Evolutionary conservation across 2,888 invertebrate genomes (phyloP).

Genomic region (Nemotelus nigrinus): DNA sequence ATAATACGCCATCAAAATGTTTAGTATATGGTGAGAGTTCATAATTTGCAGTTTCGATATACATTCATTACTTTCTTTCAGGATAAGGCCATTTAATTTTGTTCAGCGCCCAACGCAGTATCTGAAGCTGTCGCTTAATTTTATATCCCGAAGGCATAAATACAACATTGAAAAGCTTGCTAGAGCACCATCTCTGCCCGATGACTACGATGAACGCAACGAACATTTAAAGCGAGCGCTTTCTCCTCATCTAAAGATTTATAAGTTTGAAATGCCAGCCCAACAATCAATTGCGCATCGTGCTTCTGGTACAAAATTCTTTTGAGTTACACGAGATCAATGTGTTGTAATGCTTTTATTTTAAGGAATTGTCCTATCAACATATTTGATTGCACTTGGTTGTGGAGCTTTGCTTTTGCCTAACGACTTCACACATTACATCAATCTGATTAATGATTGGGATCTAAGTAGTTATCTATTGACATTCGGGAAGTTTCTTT

Average conservation of each 20-base stretch:
- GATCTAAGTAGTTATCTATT: slow-evolving; percentile 7
- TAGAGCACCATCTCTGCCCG: background rate
- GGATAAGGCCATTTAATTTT: too few relatives aligned
- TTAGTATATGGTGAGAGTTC: too few relatives aligned
- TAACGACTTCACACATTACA: slow-evolving; percentile 11
- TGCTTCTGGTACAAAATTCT: slow-evolving; percentile 1
- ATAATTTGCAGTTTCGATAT: too few relatives aligned
- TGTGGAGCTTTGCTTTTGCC: slow-evolving; percentile 17
- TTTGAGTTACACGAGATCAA: background rate
- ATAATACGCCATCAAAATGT: too few relatives aligned
- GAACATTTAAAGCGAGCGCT: slow-evolving; percentile 3
- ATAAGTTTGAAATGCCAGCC: slow-evolving; percentile 38
- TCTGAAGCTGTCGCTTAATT: too few relatives aligned
- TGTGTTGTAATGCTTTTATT: background rate
- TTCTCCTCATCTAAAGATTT: slow-evolving; percentile 31
- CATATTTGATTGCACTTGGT: slow-evolving; percentile 20
- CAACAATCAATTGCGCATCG: slow-evolving; percentile 26
- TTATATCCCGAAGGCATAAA: background rate
- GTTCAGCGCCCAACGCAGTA: too few relatives aligned
- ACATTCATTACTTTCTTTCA: too few relatives aligned
- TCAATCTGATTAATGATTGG: slow-evolving; percentile 1
- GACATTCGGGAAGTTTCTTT: slow-evolving; percentile 5
- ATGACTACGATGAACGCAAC: slow-evolving; percentile 29
- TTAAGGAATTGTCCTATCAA: slow-evolving; percentile 21
- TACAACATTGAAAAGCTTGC: slow-evolving; percentile 14